These are phyloP conservation scores for Eulithis prunata DNA, from an alignment of 2,888 invertebrate genomes.

Conservation along the genomic window DNA sequence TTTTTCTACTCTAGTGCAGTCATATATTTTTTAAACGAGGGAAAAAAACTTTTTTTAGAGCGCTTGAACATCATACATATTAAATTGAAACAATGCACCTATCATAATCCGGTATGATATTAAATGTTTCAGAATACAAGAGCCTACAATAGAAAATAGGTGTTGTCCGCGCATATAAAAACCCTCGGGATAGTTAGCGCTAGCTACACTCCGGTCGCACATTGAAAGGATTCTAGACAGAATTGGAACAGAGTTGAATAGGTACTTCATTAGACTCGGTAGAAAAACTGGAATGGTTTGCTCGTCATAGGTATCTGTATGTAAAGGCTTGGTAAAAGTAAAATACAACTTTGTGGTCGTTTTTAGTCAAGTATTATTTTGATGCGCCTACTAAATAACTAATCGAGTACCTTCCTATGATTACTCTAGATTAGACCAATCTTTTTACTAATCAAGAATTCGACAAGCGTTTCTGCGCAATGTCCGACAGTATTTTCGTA, in stretches of 20 bases:
- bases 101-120: background rate
- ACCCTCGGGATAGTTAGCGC: slow-evolving; percentile 4
- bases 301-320: background rate
- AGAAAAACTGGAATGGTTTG: background rate
- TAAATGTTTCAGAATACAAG: background rate
- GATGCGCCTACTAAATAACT: too few species aligned
- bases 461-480: too few species aligned
- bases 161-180: slow-evolving; percentile 2
- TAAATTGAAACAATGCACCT: background rate
- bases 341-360: background rate
- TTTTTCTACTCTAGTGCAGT: background rate
- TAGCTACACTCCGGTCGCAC: background rate
- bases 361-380: too few species aligned
- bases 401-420: too few species aligned
- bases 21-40: too few species aligned
- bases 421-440: too few species aligned
- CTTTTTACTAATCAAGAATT: too few species aligned
- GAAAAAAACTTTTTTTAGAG: too few species aligned
- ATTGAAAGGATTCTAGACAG: slow-evolving; percentile 15
- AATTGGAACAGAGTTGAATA: slow-evolving; percentile 9
- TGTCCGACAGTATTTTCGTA: too few species aligned
- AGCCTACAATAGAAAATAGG: too few species aligned
- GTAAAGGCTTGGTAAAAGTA: background rate
- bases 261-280: slow-evolving; percentile 23
- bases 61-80: too few species aligned